phyloP scores from a whole-genome alignment of 2,113 vertebrate genomes.

The Struthidea cinerea region DNA sequence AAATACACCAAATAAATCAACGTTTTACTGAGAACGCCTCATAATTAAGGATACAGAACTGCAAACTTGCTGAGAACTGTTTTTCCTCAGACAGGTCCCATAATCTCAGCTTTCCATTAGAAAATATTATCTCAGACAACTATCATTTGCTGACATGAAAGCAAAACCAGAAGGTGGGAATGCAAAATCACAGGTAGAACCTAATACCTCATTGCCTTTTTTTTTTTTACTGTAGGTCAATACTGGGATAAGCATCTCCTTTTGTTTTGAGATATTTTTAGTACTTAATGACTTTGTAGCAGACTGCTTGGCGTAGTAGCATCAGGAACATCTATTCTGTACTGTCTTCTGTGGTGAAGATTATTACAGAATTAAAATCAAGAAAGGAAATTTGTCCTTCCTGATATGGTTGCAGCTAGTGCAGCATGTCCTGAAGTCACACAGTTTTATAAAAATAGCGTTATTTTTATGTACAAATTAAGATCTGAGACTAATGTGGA shows the following conservation, averaged over 20 bases:
- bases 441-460: background rate
- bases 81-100: background rate
- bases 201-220: background rate
- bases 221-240: background rate
- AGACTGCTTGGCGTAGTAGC: accelerated
- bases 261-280: background rate
- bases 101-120: background rate
- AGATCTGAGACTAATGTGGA: background rate
- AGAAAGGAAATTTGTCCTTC: background rate
- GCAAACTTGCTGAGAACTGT: background rate
- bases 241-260: background rate
- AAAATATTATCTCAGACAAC: background rate
- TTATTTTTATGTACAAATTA: background rate
- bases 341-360: background rate
- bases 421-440: background rate
- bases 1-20: background rate
- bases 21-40: background rate
- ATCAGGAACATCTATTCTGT: background rate
- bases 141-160: background rate
- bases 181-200: background rate
- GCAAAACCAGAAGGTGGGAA: background rate
- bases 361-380: background rate
- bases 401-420: background rate
- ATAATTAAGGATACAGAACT: background rate
- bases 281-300: background rate